phyloP scores from a whole-genome alignment of 37 sponge, comb jelly and placozoan species.

The Beroe ovata region DNA sequence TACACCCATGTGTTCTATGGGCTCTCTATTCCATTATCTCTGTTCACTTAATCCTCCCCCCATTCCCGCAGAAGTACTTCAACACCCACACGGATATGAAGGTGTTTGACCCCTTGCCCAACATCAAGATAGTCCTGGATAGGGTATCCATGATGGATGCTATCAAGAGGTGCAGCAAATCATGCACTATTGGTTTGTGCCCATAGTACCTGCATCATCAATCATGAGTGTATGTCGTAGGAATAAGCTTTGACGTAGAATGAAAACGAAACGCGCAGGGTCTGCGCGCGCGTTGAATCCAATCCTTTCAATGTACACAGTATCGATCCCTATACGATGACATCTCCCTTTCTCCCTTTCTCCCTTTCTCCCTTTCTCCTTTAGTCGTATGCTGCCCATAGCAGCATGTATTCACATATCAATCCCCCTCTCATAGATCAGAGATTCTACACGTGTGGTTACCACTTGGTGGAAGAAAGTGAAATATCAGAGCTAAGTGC shows the following conservation, averaged over 20 bases:
- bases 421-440: not conserved
- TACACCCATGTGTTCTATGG: too few species aligned
- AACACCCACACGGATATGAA: not conserved
- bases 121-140: slow-evolving; percentile 24
- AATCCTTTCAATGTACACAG: too few species aligned
- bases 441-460: slow-evolving; percentile 31
- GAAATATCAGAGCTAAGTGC: not conserved
- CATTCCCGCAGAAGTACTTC: slow-evolving; percentile 42
- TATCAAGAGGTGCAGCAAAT: slow-evolving; percentile 44
- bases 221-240: too few species aligned
- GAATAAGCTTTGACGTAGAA: too few species aligned
- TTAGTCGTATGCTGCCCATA: too few species aligned
- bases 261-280: too few species aligned
- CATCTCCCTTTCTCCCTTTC: too few species aligned
- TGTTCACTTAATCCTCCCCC: not conserved
- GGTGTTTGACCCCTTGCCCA: slow-evolving; percentile 52
- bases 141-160: slow-evolving; percentile 60
- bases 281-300: too few species aligned
- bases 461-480: slow-evolving; percentile 13
- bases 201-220: too few species aligned
- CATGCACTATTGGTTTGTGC: slow-evolving; percentile 15
- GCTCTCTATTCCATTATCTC: too few species aligned
- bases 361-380: too few species aligned
- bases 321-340: too few species aligned
- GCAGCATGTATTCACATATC: not conserved